A percentile compares a stretch with the other conserved stretches of the same genome.
Evolutionary conservation across 2,888 invertebrate genomes (phyloP).

Genomic region (Heliconius sara): DNA sequence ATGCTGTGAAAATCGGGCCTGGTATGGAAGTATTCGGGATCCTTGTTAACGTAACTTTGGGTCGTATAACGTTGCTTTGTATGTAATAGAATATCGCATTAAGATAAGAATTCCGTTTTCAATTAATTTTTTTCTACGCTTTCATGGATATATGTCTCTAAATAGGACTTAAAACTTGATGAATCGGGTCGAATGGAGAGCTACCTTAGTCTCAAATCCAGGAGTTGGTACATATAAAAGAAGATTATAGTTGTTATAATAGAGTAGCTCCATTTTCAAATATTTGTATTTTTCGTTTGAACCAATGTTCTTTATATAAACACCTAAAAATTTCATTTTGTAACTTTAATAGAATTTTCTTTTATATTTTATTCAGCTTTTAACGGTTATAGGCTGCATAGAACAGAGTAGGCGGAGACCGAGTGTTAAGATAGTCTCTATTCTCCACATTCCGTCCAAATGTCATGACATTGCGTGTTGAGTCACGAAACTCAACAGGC

Average conservation of each 20-base stretch:
- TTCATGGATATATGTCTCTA: slow-evolving; percentile 18
- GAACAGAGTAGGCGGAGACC: too few relatives aligned
- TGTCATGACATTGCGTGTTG: too few relatives aligned
- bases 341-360: background rate
- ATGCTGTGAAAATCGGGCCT: background rate
- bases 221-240: background rate
- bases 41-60: slow-evolving; percentile 18
- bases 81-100: slow-evolving; percentile 22
- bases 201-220: background rate
- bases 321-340: background rate
- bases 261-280: background rate
- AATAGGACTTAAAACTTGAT: slow-evolving; percentile 4
- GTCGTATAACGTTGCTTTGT: background rate
- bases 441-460: background rate
- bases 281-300: too few relatives aligned
- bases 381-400: too few relatives aligned
- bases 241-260: background rate
- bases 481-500: too few relatives aligned
- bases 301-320: too few relatives aligned
- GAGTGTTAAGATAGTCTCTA: background rate
- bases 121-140: slow-evolving; percentile 28
- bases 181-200: slow-evolving; percentile 7
- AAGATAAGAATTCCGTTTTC: slow-evolving; percentile 33
- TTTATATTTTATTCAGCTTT: too few relatives aligned
- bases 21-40: background rate